phyloP scores from a whole-genome alignment of 2,113 vertebrate genomes.

The Arvicanthis niloticus region DNA sequence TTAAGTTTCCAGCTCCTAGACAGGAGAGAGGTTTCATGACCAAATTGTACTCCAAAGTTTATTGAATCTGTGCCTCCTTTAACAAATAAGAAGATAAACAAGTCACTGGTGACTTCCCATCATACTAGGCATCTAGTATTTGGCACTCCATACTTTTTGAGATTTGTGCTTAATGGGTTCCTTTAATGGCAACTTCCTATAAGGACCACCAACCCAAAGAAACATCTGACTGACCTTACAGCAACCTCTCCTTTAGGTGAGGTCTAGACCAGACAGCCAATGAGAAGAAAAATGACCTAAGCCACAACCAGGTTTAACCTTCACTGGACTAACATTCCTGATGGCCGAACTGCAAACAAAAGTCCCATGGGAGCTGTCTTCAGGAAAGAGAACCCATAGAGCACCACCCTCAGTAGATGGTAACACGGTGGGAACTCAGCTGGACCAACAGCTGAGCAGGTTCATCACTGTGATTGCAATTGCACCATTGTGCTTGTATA shows the following conservation, averaged over 20 bases:
- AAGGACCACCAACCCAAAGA: not conserved
- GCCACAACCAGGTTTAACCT: not conserved
- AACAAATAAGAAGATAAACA: not conserved
- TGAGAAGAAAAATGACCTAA: not conserved
- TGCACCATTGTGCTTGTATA: not conserved
- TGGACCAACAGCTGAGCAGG: fast-evolving
- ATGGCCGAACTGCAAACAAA: too few relatives aligned
- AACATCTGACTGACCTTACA: fast-evolving
- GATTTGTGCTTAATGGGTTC: not conserved
- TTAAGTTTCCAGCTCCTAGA: not conserved
- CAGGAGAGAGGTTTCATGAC: not conserved
- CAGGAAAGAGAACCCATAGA: fast-evolving
- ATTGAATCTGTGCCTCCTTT: not conserved
- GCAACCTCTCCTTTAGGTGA: too few relatives aligned
- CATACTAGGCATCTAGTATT: fast-evolving
- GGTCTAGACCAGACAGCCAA: too few relatives aligned
- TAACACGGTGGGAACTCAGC: fast-evolving
- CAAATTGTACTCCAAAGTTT: not conserved
- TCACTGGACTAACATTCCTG: fast-evolving
- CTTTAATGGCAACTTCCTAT: not conserved
- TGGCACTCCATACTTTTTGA: too few relatives aligned
- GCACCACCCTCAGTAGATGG: fast-evolving
- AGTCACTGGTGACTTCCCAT: fast-evolving
- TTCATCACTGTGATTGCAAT: too few relatives aligned
- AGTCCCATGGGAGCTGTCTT: fast-evolving